Evolutionary conservation across 2,113 vertebrate genomes (phyloP).

Genomic region (Mustelus asterias): DNA sequence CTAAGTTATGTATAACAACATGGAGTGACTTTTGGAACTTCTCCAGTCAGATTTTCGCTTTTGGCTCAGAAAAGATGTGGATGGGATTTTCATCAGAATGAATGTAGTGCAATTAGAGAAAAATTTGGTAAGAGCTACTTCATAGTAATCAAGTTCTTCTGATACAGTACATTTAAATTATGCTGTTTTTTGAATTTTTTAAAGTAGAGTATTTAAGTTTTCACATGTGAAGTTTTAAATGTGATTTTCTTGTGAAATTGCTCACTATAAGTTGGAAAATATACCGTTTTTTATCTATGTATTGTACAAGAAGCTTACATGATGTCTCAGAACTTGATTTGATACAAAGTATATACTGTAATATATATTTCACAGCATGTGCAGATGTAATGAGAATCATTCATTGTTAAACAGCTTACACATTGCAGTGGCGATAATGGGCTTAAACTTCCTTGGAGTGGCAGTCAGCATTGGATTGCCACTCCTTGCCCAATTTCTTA

Average conservation of each 20-base stretch:
- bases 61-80: not conserved
- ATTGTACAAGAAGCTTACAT: not conserved
- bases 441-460: no score
- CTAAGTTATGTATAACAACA: not conserved
- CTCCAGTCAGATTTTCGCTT: not conserved
- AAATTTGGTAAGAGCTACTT: not conserved
- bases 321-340: not conserved
- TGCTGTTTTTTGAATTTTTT: not conserved
- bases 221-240: not conserved
- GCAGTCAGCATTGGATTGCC: no score
- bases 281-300: not conserved
- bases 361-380: not conserved
- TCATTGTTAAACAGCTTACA: not conserved
- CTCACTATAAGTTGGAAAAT: not conserved
- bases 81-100: constrained; percentile 26
- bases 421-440: not conserved
- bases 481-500: no score
- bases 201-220: not conserved
- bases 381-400: not conserved
- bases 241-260: not conserved
- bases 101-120: no score
- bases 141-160: not conserved
- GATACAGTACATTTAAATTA: not conserved
- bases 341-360: not conserved
- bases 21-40: not conserved